A percentile compares a stretch with the other conserved stretches of the same genome.
phyloP scores from a whole-genome alignment of 2,113 vertebrate species.

The Poeciliopsis turrubarensis region DNA sequence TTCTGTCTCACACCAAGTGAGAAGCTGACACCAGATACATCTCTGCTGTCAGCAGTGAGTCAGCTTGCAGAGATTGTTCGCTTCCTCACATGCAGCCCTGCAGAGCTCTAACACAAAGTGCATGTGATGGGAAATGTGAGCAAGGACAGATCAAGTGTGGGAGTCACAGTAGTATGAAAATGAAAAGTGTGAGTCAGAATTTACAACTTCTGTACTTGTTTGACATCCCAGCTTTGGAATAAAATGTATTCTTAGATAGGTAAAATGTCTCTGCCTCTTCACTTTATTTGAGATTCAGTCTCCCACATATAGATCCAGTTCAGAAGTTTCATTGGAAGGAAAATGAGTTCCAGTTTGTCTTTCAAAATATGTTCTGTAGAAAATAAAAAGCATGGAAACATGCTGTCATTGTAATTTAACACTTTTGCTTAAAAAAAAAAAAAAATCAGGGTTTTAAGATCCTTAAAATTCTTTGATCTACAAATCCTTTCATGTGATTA shows the following conservation, averaged over 20 bases:
- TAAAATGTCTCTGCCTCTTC: conserved; percentile 46
- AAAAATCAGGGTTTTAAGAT: no score
- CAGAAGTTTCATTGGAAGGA: conserved; percentile 33
- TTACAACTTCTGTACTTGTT: conserved; percentile 31
- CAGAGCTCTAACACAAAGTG: conserved; percentile 39
- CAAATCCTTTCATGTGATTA: no score
- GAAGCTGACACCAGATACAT: conserved; percentile 49
- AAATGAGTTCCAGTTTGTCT: background rate
- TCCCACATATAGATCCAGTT: conserved; percentile 36
- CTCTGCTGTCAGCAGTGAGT: conserved; percentile 41
- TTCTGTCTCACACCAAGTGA: conserved; percentile 38
- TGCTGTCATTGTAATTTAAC: background rate
- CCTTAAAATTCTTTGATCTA: no score
- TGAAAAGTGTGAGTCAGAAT: conserved; percentile 25
- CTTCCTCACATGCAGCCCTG: conserved; percentile 33
- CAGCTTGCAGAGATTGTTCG: conserved; percentile 47
- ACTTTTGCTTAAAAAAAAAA: no score
- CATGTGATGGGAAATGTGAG: conserved; percentile 12
- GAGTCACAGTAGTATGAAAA: conserved; percentile 1
- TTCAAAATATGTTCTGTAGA: background rate
- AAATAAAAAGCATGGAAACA: background rate
- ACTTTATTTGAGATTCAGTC: conserved; percentile 35
- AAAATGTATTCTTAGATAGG: conserved; percentile 46
- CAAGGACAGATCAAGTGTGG: conserved; percentile 9
- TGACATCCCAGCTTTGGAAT: conserved; percentile 10